Base-by-base conservation (phyloP, 1,140 invertebrate species). In the Cryptotermes secundus region DNA sequence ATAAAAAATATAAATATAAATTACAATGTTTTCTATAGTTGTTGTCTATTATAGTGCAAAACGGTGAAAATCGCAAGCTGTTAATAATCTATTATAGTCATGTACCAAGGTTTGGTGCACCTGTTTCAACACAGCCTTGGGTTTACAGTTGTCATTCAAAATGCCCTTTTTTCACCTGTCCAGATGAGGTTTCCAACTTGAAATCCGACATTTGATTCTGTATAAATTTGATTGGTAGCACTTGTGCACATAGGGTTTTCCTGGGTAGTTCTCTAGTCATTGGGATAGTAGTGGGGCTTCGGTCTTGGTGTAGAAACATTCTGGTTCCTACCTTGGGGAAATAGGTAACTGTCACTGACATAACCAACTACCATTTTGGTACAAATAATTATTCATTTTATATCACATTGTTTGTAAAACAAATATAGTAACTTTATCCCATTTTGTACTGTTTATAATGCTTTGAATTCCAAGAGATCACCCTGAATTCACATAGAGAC, bases 351-450 rank as follows among this genome's bases (percentile, higher is more conserved):
- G 38, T 81, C 84, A 86, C 79, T 83, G 82, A 80, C 80, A 53
- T 85, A 86, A 82, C 84, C 82, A 85, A 86, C 79, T 84, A 86
- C 85, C 85, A 84, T 86, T 86, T 86, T 85, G 84, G 86, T 86
- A 84, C 84, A 86, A 86, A 86, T 85, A 86, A 84, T 85, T 86
- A 84, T 86, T 86, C 83, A 84, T 86, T 86, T 86, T 86, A 82
- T 86, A 85, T 84, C 80, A 86, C 49, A 85, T 85, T 86, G 84
- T 85, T 86, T 85, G 84, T 85, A 85, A 86, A 85, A 85, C 35
- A 85, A 59, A 84, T 84, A 82, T 85, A 82, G 83, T 83, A 82
- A 59, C 53, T 59, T 79, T 83, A 84, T 36, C 83, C 85, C 86
- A 79, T 85, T 86, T 84, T 86, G 84, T 84, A 85, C 83, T 85